These are phyloP conservation scores for Seriola aureovittata DNA, from an alignment of 2,113 vertebrate genomes.

Conservation along the genomic window DNA sequence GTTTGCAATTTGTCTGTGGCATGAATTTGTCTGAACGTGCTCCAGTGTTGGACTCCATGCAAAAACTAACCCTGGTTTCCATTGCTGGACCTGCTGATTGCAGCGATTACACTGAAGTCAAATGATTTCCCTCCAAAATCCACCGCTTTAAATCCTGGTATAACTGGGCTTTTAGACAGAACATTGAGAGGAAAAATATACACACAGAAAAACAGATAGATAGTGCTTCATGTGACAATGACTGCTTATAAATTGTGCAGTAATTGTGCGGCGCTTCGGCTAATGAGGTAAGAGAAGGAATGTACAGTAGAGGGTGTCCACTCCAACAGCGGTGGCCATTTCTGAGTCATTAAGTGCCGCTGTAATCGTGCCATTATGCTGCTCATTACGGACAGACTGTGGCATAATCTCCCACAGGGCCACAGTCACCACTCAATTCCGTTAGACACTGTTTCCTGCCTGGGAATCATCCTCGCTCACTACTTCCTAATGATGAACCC, in stretches of 20 bases:
- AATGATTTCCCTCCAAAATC: not conserved
- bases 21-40: not conserved
- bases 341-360: slow-evolving; percentile 79
- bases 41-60: not conserved
- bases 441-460: slow-evolving; percentile 74
- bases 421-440: slow-evolving; percentile 72
- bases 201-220: not conserved
- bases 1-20: not conserved
- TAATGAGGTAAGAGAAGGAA: slow-evolving; percentile 59
- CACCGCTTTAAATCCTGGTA: not conserved
- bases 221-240: slow-evolving; percentile 10
- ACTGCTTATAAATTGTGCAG: slow-evolving; percentile 46
- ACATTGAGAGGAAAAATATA: not conserved
- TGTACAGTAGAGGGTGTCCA: slow-evolving; percentile 51
- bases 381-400: slow-evolving; percentile 81
- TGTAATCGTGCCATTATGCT: slow-evolving; percentile 80
- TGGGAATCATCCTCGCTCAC: slow-evolving; percentile 63
- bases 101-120: not conserved
- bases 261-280: slow-evolving; percentile 57
- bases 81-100: not conserved
- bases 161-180: not conserved
- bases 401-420: slow-evolving; percentile 77
- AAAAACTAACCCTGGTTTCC: not conserved
- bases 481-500: slow-evolving; percentile 63
- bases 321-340: slow-evolving; percentile 65